Conservation (phyloP, 2,113 vertebrate species). For the Cyprinus carpio region DNA sequence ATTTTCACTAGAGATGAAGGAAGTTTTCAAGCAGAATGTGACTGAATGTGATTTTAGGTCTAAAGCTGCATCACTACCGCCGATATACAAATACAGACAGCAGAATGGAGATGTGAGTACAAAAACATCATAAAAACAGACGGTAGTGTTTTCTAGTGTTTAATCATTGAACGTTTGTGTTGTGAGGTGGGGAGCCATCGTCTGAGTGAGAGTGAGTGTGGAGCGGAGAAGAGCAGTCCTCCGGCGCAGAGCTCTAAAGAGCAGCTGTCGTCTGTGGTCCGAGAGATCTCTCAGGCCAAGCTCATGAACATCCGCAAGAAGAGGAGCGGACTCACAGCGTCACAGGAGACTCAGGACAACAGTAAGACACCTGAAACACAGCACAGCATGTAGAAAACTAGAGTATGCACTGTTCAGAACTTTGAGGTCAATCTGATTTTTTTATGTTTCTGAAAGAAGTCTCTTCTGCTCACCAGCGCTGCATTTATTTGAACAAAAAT, state of each 20-base stretch:
- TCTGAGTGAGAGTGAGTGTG: constrained; percentile 78
- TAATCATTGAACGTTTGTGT: neutral
- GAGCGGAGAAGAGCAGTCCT: constrained; percentile 73
- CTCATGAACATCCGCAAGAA: constrained; percentile 72
- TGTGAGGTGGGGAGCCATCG: constrained; percentile 68
- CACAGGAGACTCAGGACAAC: constrained; percentile 61
- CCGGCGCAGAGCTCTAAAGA: constrained; percentile 71
- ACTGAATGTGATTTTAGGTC: constrained; percentile 54
- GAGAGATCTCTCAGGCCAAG: constrained; percentile 72
- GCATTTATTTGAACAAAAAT: neutral
- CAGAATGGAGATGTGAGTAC: constrained; percentile 90
- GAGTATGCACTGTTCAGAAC: neutral
- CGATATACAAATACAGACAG: constrained; percentile 82
- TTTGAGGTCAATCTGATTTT: neutral
- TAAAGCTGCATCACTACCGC: constrained; percentile 86
- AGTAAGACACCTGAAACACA: constrained; percentile 67
- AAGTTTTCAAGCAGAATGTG: neutral
- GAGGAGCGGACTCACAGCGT: constrained; percentile 69
- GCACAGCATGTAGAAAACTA: neutral
- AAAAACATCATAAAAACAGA: neutral
- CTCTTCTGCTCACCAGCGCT: neutral
- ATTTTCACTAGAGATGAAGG: neutral
- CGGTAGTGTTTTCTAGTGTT: neutral
- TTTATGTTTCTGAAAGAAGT: neutral
- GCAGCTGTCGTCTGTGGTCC: constrained; percentile 69